Conservation (phyloP, 2,888 invertebrate species). For the Lycocerus yunnanus region DNA sequence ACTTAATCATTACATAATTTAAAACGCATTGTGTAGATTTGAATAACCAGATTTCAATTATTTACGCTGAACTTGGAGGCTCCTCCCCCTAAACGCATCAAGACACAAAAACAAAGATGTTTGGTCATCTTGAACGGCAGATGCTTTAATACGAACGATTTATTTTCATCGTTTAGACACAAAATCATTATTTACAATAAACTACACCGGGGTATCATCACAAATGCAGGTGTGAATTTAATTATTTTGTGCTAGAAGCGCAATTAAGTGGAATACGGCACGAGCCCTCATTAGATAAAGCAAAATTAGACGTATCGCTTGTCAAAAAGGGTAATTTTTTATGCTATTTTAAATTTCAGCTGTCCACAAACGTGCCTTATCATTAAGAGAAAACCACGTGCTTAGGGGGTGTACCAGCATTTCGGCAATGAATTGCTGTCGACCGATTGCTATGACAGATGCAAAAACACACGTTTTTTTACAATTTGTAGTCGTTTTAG, state of each 20-base stretch:
- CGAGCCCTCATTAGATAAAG: constrained; percentile 30
- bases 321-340: constrained; percentile 20
- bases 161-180: constrained; percentile 3
- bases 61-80: constrained; percentile 8
- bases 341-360: constrained; percentile 17
- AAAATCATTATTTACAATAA: constrained; percentile 3
- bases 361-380: constrained; percentile 4
- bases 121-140: constrained; percentile 28
- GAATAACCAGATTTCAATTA: neutral
- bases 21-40: neutral
- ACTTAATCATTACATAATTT: neutral
- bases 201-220: constrained; percentile 10
- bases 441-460: constrained; percentile 12
- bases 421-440: constrained; percentile 11
- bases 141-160: constrained; percentile 22
- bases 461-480: neutral
- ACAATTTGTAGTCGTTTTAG: neutral
- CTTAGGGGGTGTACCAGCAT: constrained; percentile 11
- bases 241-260: neutral
- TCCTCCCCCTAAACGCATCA: constrained; percentile 24
- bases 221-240: constrained; percentile 23
- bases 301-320: constrained; percentile 32
- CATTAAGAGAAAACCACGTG: constrained; percentile 20
- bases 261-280: constrained; percentile 11
- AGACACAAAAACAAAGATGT: constrained; percentile 24